These are phyloP conservation scores for Delphinapterus leucas DNA, from an alignment of 2,113 vertebrate species.

Conservation along the genomic window DNA sequence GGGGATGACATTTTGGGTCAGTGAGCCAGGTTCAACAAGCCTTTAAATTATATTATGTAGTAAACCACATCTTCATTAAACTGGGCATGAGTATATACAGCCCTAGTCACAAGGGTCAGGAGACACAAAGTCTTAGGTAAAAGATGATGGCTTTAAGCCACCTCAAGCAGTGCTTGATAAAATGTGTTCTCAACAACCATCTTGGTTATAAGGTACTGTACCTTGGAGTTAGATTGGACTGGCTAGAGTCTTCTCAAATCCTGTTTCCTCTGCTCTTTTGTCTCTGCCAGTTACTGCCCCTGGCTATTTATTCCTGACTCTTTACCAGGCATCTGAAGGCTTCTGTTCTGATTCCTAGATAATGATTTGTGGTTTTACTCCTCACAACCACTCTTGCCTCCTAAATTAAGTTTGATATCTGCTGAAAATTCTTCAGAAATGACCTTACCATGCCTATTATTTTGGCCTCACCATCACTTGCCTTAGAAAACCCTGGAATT, in stretches of 20 bases:
- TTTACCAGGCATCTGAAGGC: not conserved
- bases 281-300: not conserved
- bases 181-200: not conserved
- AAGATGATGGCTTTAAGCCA: not conserved
- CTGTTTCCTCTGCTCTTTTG: not conserved
- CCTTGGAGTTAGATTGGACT: not conserved
- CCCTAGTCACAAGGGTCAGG: not conserved
- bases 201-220: not conserved
- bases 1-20: constrained; percentile 6
- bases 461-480: not conserved
- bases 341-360: not conserved
- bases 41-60: not conserved
- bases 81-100: not conserved
- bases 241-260: not conserved
- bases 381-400: not conserved
- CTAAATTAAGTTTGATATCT: constrained; percentile 11
- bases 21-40: not conserved
- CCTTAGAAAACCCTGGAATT: constrained; percentile 6
- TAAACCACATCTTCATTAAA: not conserved
- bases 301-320: not conserved
- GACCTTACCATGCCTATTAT: not conserved
- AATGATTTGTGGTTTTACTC: not conserved
- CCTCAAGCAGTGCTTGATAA: not conserved
- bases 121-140: not conserved
- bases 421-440: constrained; percentile 11